phyloP scores from a whole-genome alignment of 2,797 vertebrate species.

The Paramormyrops hopkinsi region DNA sequence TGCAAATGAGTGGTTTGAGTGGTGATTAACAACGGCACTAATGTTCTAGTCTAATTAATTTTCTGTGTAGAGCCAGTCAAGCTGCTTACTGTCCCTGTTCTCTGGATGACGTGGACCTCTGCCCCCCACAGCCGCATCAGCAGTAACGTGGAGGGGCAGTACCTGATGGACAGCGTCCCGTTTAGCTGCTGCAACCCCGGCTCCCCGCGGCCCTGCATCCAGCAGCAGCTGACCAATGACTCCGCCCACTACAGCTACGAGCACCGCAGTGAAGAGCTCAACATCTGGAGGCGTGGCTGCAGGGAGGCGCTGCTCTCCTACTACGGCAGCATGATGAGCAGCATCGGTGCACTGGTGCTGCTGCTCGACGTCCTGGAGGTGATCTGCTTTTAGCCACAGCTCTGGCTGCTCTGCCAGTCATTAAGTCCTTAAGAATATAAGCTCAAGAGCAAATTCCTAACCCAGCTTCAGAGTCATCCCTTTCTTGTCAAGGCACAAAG shows the following conservation, averaged over 20 bases:
- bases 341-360: constrained; percentile 70
- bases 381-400: not conserved
- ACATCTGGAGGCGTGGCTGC: constrained; percentile 86
- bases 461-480: not conserved
- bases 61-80: not conserved
- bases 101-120: not conserved
- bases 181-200: constrained; percentile 48
- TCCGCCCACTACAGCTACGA: constrained; percentile 96
- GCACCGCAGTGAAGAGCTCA: constrained; percentile 92
- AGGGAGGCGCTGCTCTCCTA: constrained; percentile 78
- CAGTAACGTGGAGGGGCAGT: constrained; percentile 93
- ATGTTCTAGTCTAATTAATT: not conserved
- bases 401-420: not conserved
- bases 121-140: constrained; percentile 73
- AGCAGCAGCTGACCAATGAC: constrained; percentile 75
- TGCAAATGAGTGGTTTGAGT: too few species aligned
- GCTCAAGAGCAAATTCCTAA: not conserved
- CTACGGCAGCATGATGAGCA: constrained; percentile 87
- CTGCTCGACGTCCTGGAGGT: constrained; percentile 85
- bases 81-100: not conserved
- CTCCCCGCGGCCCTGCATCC: not conserved
- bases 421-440: not conserved
- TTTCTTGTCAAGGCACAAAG: not conserved
- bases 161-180: constrained; percentile 88
- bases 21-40: not conserved